Base-by-base conservation (phyloP, 2,797 vertebrate species). In the Darevskia nairensis region DNA sequence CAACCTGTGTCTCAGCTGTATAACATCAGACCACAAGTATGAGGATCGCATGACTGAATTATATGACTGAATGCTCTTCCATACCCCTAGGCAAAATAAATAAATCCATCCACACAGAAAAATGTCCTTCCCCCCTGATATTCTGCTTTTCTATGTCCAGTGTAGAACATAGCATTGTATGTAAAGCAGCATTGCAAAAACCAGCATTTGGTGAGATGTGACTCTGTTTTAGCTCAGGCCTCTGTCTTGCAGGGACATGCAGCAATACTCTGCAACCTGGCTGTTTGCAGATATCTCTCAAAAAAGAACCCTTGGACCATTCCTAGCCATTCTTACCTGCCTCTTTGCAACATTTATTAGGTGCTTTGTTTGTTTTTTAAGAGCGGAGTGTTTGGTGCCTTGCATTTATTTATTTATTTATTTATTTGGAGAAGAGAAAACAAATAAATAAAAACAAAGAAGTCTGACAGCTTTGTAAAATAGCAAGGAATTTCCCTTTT, bases 301-400 rank as follows among this genome's bases (percentile, higher is more conserved):
- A 35, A 59, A 35, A 35, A 21, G 2, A 74, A 25, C 8, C 85
- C 84, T 71, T 77, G 86, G 87, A 79, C 85, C 79, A 90, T 59
- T 79, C 64, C 80, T 85, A 85, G 64, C 88, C 76, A 15, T 55
- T 90, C 66, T 80, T 69, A 13, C 10, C 50, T 92, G 86, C 68
- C 6, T 0, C 80, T 90, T 80, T 88, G 19, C 3, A 78, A 92
- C 90, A 92, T 95, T 95, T 88, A 95, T 95, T 88, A 92, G 27
- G 66, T 25, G 27, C 27, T 69, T 69, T 69, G 29, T 1, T 17
- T 23, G 19, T 23, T 55, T 4, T 6, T 6, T 55, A 55, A 3
- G 50, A 23, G 21, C 6, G 21, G 6, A 61, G 19, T 61, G 61
- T 61, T 61, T 91, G 85, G 86, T 74, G 80, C 85, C 82, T 72